Base-by-base conservation (phyloP, 2,113 vertebrate species). In the Prunella fulvescens region DNA sequence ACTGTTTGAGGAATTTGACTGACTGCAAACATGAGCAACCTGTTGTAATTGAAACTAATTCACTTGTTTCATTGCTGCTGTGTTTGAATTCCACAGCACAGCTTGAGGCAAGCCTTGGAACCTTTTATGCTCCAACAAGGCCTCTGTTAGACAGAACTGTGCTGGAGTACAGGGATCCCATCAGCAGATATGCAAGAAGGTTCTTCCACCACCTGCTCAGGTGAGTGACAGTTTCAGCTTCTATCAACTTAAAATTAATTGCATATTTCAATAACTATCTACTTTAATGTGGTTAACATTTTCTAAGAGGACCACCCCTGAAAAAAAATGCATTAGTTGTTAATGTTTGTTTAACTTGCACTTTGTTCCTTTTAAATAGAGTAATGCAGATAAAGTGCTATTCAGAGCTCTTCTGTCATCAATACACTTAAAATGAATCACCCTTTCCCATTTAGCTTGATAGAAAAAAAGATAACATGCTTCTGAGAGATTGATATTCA, bases 161-260 rank as follows among this genome's bases (percentile, higher is more conserved):
- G 70, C 92, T 99, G 95, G 98, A 99, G 96, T 99, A 99, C 96
- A 97, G 98, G 92, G 98, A 99, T 86, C 98, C 98, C 67, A 97
- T 99, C 98, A 98, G 98, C 98, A 99, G 98, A 97, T 99, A 99
- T 5, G 98, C 99, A 74, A 98, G 99, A 26, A 98, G 99, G 93
- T 99, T 99, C 95, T 99, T 99, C 97, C 99, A 99, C 97, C 99
- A 99, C 97, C 98, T 99, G 82, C 98, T 99, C 98, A 99, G 99
- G 99, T 99, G 98, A 98, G 97, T 90, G 92, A 56, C 93, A 81
- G 61, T 60, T 94, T 95, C 87, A 84, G 33, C 44, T 93, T 92
- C 76, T 67, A 88, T 96, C 82, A 61, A 73, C 73, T 88, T 96
- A 69, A 96, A 86, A 94, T 92, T 85, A 77, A 93, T 96, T 96